These are phyloP conservation scores for Hippocampus kuda DNA, from an alignment of 2,797 vertebrate species.

Conservation along the genomic window DNA sequence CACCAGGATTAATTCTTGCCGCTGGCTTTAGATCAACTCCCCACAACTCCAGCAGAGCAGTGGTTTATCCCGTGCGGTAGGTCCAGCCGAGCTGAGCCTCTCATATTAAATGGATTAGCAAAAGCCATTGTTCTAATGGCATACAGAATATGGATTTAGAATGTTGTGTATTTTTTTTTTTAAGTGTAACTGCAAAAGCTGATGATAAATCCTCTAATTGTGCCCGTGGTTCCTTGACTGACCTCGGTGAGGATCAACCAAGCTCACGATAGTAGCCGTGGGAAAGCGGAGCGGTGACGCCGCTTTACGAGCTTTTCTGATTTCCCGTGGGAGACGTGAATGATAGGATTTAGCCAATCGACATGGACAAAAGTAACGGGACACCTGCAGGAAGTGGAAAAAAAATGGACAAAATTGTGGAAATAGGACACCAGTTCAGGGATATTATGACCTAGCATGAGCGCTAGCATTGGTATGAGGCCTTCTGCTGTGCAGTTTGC, in stretches of 20 bases:
- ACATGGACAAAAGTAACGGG: constrained; percentile 5
- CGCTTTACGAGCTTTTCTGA: constrained; percentile 42
- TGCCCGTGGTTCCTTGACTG: neutral
- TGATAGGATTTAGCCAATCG: constrained; percentile 4
- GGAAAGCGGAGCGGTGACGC: constrained; percentile 55
- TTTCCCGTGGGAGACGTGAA: constrained; percentile 46
- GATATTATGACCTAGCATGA: no score
- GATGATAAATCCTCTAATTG: constrained; percentile 3
- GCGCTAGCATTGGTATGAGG: no score
- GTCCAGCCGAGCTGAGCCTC: constrained; percentile 49
- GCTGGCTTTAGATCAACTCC: constrained; percentile 23
- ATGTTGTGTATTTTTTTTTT: constrained; percentile 4
- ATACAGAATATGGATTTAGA: constrained; percentile 34
- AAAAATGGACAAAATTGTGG: neutral
- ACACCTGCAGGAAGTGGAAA: neutral
- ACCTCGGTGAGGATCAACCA: constrained; percentile 8
- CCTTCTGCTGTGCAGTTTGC: no score
- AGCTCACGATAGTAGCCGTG: constrained; percentile 45
- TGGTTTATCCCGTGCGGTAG: constrained; percentile 48
- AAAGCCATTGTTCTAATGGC: constrained; percentile 44
- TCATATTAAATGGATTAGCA: constrained; percentile 62
- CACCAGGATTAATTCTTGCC: constrained; percentile 38
- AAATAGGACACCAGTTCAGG: neutral
- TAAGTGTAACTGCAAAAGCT: constrained; percentile 5
- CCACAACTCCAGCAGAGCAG: constrained; percentile 37